These are phyloP conservation scores for Enteromius paludinosus DNA, from an alignment of 2,797 vertebrate genomes.

Conservation along the genomic window DNA sequence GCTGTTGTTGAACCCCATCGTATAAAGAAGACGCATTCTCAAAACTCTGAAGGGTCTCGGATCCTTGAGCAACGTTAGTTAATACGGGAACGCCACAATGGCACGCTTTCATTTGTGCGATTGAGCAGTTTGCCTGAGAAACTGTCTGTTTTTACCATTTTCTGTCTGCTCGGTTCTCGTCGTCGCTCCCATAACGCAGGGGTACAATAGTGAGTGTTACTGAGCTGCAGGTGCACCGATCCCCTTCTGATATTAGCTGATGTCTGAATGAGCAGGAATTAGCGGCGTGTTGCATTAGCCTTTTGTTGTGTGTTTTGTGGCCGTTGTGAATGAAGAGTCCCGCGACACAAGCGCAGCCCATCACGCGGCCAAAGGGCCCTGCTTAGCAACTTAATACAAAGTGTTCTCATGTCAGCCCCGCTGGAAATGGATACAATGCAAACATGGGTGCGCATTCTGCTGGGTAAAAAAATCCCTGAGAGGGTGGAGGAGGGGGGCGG, in stretches of 20 bases:
- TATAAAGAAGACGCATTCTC: conserved; percentile 59
- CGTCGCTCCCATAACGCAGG: conserved; percentile 86
- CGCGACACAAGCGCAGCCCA: conserved; percentile 97
- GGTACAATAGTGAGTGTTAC: conserved; percentile 92
- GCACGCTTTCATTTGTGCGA: conserved; percentile 77
- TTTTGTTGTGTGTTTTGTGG: conserved; percentile 99
- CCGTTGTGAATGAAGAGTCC: conserved; percentile 95
- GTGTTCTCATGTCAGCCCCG: conserved; percentile 99
- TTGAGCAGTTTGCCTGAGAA: conserved; percentile 83
- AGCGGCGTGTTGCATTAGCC: conserved; percentile 99
- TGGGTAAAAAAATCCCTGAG: conserved; percentile 86
- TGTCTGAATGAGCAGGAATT: conserved; percentile 97
- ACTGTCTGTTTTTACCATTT: conserved; percentile 90
- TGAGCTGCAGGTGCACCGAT: conserved; percentile 99
- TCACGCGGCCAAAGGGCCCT: conserved; percentile 98
- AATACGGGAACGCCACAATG: conserved; percentile 82
- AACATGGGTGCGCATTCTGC: conserved; percentile 99
- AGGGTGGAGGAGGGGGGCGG: conserved; percentile 77
- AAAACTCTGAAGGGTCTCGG: conserved; percentile 65
- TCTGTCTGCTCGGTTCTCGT: conserved; percentile 77
- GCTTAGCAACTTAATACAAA: conserved; percentile 97
- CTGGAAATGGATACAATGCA: conserved; percentile 99
- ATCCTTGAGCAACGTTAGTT: conserved; percentile 74
- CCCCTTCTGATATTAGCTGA: conserved; percentile 94
- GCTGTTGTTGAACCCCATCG: conserved; percentile 51